A percentile compares a stretch with the other conserved stretches of the same genome.
Conservation (phyloP, 2,888 invertebrate species). For the Dolichomitus sp. region DNA sequence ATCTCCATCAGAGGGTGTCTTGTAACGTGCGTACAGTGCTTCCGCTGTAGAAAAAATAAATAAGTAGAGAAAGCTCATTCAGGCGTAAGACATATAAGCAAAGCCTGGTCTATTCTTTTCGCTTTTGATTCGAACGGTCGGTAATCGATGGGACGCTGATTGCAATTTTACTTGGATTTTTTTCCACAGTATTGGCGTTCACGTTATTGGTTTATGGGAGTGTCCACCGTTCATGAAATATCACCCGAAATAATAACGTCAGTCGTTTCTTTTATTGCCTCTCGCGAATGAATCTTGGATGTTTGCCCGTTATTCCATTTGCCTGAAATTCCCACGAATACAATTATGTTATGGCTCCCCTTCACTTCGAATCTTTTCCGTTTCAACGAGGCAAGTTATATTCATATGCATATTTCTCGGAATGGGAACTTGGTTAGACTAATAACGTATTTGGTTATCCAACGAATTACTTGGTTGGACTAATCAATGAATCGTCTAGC, state of each 20-base stretch:
- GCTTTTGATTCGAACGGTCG: constrained; percentile 24
- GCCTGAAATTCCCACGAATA: constrained; percentile 25
- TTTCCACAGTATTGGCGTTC: constrained; percentile 38
- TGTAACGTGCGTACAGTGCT: background rate
- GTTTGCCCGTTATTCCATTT: constrained; percentile 45
- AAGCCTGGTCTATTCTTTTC: background rate
- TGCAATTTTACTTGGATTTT: constrained; percentile 45
- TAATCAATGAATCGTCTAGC: too few relatives aligned
- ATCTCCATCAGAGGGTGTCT: constrained; percentile 15
- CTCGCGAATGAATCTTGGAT: constrained; percentile 55
- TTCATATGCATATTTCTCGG: background rate
- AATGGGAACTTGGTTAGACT: too few relatives aligned
- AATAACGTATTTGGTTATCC: too few relatives aligned
- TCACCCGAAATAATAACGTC: constrained; percentile 43
- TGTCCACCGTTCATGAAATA: constrained; percentile 52
- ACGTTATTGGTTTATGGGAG: constrained; percentile 44
- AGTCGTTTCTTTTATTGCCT: constrained; percentile 46
- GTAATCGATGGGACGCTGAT: constrained; percentile 39
- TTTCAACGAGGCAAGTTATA: background rate
- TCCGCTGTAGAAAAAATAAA: background rate
- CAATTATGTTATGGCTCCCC: background rate
- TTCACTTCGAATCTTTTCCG: constrained; percentile 12
- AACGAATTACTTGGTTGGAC: too few relatives aligned
- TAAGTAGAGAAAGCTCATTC: background rate
- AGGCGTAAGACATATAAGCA: background rate